Percentiles rank a stretch among this genome's conserved stretches.
Evolutionary conservation across 2,797 vertebrate species (phyloP).

Genomic region (Danio albolineatus): DNA sequence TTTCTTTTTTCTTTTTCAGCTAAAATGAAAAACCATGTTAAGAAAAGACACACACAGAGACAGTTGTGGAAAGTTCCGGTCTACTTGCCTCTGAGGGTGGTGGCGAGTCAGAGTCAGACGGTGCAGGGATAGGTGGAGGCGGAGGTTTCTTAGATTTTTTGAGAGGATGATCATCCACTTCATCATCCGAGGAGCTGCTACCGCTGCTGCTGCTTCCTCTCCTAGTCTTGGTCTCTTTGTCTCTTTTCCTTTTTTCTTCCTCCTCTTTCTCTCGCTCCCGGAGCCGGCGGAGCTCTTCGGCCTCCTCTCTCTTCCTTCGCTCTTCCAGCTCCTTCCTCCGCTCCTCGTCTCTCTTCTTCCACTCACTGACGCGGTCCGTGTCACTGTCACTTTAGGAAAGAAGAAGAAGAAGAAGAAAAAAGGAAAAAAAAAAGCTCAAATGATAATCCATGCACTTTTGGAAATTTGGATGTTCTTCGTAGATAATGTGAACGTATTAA

Average conservation of each 20-base stretch:
- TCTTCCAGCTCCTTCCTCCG: constrained; percentile 91
- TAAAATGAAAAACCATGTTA: constrained; percentile 59
- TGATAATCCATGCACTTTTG: background rate
- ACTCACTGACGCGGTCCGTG: constrained; percentile 92
- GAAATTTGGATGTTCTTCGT: background rate
- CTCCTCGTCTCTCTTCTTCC: constrained; percentile 94
- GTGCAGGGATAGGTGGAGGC: constrained; percentile 82
- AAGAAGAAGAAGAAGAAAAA: too few relatives aligned
- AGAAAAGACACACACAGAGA: background rate
- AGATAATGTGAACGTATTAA: background rate
- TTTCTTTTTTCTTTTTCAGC: constrained; percentile 89
- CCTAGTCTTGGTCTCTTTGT: constrained; percentile 83
- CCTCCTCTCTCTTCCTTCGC: constrained; percentile 90
- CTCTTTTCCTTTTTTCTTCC: constrained; percentile 87
- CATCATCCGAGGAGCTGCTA: constrained; percentile 87
- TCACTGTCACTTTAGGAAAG: constrained; percentile 90
- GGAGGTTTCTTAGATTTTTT: constrained; percentile 88
- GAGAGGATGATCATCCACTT: constrained; percentile 81
- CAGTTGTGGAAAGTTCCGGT: background rate
- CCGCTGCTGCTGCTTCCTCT: constrained; percentile 75
- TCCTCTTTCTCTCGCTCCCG: constrained; percentile 93
- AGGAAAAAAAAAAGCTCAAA: constrained; percentile 23
- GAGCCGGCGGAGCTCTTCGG: constrained; percentile 90
- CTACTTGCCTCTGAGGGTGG: constrained; percentile 71
- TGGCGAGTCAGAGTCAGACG: constrained; percentile 87